Base-by-base conservation (phyloP, 2,797 vertebrate genomes). In the Semotilus atromaculatus region DNA sequence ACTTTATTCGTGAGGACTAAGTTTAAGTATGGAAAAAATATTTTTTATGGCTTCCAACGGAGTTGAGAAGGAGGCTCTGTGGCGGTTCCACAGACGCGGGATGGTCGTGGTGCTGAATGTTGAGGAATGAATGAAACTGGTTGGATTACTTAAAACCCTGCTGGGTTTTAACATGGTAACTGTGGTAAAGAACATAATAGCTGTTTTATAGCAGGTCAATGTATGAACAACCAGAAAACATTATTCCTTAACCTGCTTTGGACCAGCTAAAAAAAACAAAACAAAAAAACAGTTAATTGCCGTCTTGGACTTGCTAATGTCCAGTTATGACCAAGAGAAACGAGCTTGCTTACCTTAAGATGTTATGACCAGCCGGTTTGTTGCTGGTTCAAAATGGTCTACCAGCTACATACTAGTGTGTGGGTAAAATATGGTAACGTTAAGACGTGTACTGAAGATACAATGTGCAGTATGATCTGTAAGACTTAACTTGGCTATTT, bases 1-100 rank as follows among this genome's bases (percentile, higher is more conserved):
- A 53, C 81, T 77, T 55, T 40, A 55, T 55, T 45, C 58, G 21
- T 18, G 36, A 36, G 79, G 79, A 85, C 45, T 43, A 67, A 81
- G 31, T 80, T 74, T 74, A 43, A 74, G 29, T 29, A 16, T 31
- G 64, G 34, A 77, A 29, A 38, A 67, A 31, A 10, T 1, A 16
- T 71, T 31, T 58, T 16, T 21, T n/a, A 26, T 5, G 53, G 53
- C 67, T 19, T 85, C 45, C 29, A 36, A 21, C 36, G 36, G 51
- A 82, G 85, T 81, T 86, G 67, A 19, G 36, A 62, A 60, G 38
- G 60, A 81, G 72, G 70, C 70, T 80, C 13, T 68, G 26, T 74
- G 43, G 19, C 23, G 40, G 18, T 62, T 80, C 31, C 67, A 51
- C 53, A 43, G 48, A 62, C 10, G 16, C 26, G 38, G 66, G 76